phyloP scores from a whole-genome alignment of 2,797 vertebrate genomes.

The Zenarchopterus dispar region DNA sequence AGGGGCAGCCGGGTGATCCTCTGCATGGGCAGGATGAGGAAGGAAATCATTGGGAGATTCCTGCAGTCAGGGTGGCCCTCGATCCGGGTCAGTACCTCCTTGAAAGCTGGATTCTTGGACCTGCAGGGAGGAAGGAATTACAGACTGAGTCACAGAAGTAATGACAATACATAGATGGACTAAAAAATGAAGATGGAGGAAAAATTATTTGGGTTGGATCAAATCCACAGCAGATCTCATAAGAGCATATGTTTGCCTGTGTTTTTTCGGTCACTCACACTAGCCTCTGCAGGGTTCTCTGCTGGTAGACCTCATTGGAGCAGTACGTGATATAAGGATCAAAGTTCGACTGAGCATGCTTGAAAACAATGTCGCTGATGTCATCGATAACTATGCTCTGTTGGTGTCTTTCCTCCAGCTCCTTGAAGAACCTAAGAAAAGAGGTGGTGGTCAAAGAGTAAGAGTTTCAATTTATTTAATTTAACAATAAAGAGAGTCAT shows the following conservation, averaged over 20 bases:
- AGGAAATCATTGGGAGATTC: conserved; percentile 96
- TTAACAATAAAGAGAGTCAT: conserved; percentile 16
- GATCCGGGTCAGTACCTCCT: conserved; percentile 88
- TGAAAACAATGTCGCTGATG: conserved; percentile 93
- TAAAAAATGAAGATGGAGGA: neutral
- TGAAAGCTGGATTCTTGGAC: conserved; percentile 89
- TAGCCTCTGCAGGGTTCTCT: conserved; percentile 92
- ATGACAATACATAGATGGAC: neutral
- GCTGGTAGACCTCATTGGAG: conserved; percentile 98
- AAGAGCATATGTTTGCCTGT: conserved; percentile 11
- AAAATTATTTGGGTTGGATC: conserved; percentile 22
- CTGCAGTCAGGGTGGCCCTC: conserved; percentile 92
- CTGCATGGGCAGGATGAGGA: conserved; percentile 99
- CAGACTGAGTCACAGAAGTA: neutral
- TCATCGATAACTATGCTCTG: conserved; percentile 90
- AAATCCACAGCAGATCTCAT: conserved; percentile 25
- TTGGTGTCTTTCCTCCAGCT: conserved; percentile 91
- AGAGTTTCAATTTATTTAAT: neutral
- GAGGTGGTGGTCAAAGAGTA: neutral
- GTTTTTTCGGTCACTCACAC: conserved; percentile 83
- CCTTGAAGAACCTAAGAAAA: conserved; percentile 90
- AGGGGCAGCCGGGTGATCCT: conserved; percentile 95
- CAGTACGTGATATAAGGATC: conserved; percentile 97
- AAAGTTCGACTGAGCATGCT: conserved; percentile 89
- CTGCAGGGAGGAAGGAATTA: conserved; percentile 63